A percentile compares a stretch with the other conserved stretches of the same genome.
Conservation (phyloP, 2,113 vertebrate genomes). For the Rostratula benghalensis region DNA sequence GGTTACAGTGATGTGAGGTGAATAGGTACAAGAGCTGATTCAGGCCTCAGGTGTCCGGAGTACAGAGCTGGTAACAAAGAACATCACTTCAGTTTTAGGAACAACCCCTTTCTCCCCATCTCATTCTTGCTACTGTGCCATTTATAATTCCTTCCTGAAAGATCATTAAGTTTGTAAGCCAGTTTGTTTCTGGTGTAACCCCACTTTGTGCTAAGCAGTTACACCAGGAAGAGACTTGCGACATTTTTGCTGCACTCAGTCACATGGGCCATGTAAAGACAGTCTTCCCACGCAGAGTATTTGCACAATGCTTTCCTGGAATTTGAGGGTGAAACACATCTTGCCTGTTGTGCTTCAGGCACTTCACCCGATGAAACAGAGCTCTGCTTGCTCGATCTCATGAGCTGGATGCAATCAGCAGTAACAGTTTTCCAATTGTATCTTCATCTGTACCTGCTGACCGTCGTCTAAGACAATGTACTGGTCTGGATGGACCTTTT, state of each 20-base stretch:
- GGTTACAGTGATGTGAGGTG: neutral
- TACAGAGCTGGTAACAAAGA: neutral
- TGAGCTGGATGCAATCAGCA: constrained; percentile 30
- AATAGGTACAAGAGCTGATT: neutral
- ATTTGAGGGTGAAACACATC: constrained; percentile 63
- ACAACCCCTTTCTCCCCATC: fast-evolving
- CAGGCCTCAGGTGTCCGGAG: neutral
- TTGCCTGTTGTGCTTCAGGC: constrained; percentile 63
- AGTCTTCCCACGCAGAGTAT: constrained; percentile 45
- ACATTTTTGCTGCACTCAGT: constrained; percentile 42
- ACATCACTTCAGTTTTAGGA: neutral
- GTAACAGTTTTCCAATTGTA: neutral
- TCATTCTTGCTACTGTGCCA: neutral
- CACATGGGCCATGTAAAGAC: constrained; percentile 9
- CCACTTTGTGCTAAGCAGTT: neutral
- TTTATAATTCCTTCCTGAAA: neutral
- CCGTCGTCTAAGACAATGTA: neutral
- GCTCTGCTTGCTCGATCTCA: neutral
- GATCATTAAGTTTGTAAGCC: neutral
- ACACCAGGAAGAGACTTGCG: neutral
- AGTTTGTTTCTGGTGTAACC: neutral
- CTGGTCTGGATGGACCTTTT: neutral
- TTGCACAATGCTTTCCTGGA: constrained; percentile 70
- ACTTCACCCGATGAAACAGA: constrained; percentile 55
- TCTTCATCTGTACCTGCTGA: neutral